Conservation (phyloP, 1,140 invertebrate genomes). For the Heliconius nattereri region DNA sequence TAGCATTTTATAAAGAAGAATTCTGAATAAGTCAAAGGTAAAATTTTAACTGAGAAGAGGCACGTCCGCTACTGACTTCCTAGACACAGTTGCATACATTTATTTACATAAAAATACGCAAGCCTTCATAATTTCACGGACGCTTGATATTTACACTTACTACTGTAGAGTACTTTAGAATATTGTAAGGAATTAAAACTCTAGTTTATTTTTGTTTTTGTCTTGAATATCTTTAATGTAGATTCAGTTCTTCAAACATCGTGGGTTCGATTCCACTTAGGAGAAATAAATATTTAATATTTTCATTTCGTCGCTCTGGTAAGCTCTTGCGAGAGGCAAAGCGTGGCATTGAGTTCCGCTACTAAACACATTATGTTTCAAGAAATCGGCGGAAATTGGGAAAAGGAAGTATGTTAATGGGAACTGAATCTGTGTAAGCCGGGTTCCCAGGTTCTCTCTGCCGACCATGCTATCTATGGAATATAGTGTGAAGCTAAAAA, state of each 20-base stretch:
- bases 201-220: not conserved
- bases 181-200: not conserved
- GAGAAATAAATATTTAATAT: not conserved
- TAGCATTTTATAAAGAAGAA: not conserved
- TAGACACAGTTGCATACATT: slow-evolving; percentile 28
- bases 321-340: not conserved
- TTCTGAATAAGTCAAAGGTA: slow-evolving; percentile 5
- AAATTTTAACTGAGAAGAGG: slow-evolving; percentile 22
- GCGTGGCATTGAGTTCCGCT: not conserved
- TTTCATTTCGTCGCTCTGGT: not conserved
- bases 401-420: no score
- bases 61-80: slow-evolving; percentile 26
- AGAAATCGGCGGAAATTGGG: not conserved
- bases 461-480: not conserved
- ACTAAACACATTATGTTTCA: not conserved
- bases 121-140: slow-evolving; percentile 20
- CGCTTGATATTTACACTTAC: slow-evolving; percentile 15
- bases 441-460: not conserved
- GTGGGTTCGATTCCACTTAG: not conserved
- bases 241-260: not conserved
- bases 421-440: not conserved
- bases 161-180: not conserved
- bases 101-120: slow-evolving; percentile 23
- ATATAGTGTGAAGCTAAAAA: not conserved
- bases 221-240: not conserved